These are phyloP conservation scores for Steinernema carpocapsae DNA, from an alignment of 2,888 invertebrate species.

Conservation along the genomic window DNA sequence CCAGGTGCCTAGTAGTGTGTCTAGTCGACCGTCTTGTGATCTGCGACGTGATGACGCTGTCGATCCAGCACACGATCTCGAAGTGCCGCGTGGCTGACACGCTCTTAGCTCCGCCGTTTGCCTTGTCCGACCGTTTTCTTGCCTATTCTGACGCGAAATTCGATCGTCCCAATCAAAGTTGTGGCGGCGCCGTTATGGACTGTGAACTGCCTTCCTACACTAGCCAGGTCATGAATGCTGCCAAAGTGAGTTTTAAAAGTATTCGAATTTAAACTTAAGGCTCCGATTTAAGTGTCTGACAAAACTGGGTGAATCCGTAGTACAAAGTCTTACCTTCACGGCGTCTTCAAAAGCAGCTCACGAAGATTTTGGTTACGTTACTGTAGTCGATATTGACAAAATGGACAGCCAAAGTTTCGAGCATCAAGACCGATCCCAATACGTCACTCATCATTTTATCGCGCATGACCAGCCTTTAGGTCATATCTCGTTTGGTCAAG, in stretches of 20 bases:
- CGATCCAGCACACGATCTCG: slow-evolving; percentile 48
- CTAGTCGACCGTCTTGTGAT: slow-evolving; percentile 69
- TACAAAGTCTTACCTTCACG: not conserved
- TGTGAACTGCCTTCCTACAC: slow-evolving; percentile 70
- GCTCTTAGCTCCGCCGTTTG: slow-evolving; percentile 47
- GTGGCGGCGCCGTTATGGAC: slow-evolving; percentile 70
- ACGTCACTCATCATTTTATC: slow-evolving; percentile 57
- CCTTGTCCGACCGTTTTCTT: slow-evolving; percentile 57
- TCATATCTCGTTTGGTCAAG: slow-evolving; percentile 50
- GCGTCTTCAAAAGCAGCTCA: slow-evolving; percentile 6
- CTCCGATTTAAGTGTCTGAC: slow-evolving; percentile 67
- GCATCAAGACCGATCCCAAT: slow-evolving; percentile 39
- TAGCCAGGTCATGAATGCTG: slow-evolving; percentile 71
- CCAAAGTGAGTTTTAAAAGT: slow-evolving; percentile 70
- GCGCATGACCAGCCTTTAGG: slow-evolving; percentile 55
- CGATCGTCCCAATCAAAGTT: slow-evolving; percentile 67
- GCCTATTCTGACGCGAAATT: slow-evolving; percentile 58
- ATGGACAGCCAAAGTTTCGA: slow-evolving; percentile 31
- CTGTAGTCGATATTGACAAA: slow-evolving; percentile 49
- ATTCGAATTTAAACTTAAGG: too few relatives aligned
- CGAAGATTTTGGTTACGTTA: slow-evolving; percentile 47
- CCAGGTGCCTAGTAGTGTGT: slow-evolving; percentile 56
- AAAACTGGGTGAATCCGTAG: slow-evolving; percentile 4
- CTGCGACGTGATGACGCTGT: slow-evolving; percentile 68
- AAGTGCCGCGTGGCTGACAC: slow-evolving; percentile 51